phyloP scores from a whole-genome alignment of 2,113 vertebrate species.

The Neoarius graeffei region DNA sequence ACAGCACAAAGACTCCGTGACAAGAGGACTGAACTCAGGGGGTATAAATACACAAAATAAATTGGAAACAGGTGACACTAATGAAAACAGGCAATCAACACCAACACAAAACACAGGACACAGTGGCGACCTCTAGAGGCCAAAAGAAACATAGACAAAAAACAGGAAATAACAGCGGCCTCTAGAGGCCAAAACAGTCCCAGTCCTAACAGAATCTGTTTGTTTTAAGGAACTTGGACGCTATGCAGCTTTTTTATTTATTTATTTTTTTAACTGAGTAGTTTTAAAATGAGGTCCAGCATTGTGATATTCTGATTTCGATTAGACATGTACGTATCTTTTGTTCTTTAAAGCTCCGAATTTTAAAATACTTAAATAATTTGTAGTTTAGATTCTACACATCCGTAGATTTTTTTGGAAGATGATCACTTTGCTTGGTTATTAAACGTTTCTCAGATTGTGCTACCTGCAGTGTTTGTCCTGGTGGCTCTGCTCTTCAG shows the following conservation, averaged over 20 bases:
- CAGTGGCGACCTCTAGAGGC: no score
- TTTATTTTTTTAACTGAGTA: background rate
- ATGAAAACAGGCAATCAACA: no score
- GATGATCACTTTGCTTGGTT: background rate
- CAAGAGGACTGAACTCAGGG: no score
- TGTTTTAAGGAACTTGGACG: no score
- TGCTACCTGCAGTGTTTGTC: constrained; percentile 86
- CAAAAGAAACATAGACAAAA: no score
- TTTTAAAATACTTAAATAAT: background rate
- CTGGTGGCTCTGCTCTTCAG: constrained; percentile 85
- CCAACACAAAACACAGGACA: no score
- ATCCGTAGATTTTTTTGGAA: background rate
- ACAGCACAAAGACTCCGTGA: no score
- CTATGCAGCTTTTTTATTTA: background rate
- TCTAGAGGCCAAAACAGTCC: no score
- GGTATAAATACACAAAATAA: no score
- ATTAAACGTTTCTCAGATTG: constrained; percentile 69
- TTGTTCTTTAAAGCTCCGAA: background rate
- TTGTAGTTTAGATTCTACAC: background rate
- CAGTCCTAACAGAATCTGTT: no score
- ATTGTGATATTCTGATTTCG: background rate
- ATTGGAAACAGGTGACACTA: no score
- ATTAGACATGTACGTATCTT: background rate
- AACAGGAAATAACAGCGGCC: no score
- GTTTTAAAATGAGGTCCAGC: background rate